phyloP scores from a whole-genome alignment of 2,113 vertebrate genomes.

The Acanthisitta chloris region DNA sequence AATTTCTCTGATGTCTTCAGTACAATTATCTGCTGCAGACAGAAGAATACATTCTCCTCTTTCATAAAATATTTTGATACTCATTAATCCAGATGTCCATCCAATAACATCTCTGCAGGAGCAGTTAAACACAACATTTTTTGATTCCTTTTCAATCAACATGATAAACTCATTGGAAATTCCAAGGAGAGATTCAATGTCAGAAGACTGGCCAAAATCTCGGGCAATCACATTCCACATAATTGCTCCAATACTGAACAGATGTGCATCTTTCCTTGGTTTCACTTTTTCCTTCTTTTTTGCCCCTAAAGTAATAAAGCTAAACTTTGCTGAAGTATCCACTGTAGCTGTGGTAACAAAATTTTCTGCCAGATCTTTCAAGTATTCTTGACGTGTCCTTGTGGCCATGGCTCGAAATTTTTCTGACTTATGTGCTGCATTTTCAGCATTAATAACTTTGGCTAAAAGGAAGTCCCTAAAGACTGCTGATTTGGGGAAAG shows the following conservation, averaged over 20 bases:
- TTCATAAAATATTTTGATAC: slow-evolving; percentile 95
- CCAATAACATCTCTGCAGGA: slow-evolving; percentile 97
- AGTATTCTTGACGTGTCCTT: slow-evolving; percentile 93
- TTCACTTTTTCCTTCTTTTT: slow-evolving; percentile 95
- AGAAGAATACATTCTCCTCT: slow-evolving; percentile 93
- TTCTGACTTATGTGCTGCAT: slow-evolving; percentile 95
- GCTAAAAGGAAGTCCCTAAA: slow-evolving; percentile 99
- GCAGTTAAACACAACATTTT: slow-evolving; percentile 97
- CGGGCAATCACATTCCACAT: slow-evolving; percentile 90
- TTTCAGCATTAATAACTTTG: slow-evolving; percentile 98
- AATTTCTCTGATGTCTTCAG: slow-evolving; percentile 90
- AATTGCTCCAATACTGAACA: slow-evolving; percentile 88
- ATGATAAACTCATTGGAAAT: slow-evolving; percentile 97
- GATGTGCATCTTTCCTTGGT: slow-evolving; percentile 88
- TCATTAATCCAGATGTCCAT: slow-evolving; percentile 93
- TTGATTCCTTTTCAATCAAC: slow-evolving; percentile 91
- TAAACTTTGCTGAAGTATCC: slow-evolving; percentile 92
- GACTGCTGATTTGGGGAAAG: slow-evolving; percentile 95
- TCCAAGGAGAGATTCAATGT: slow-evolving; percentile 90
- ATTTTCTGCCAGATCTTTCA: slow-evolving; percentile 96
- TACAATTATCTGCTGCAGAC: slow-evolving; percentile 84
- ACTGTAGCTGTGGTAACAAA: slow-evolving; percentile 91
- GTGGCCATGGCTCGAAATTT: slow-evolving; percentile 98
- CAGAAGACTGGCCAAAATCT: slow-evolving; percentile 89
- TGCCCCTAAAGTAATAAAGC: slow-evolving; percentile 94